These are phyloP conservation scores for Stenoptilia bipunctidactyla DNA, from an alignment of 2,888 invertebrate species.

Conservation along the genomic window DNA sequence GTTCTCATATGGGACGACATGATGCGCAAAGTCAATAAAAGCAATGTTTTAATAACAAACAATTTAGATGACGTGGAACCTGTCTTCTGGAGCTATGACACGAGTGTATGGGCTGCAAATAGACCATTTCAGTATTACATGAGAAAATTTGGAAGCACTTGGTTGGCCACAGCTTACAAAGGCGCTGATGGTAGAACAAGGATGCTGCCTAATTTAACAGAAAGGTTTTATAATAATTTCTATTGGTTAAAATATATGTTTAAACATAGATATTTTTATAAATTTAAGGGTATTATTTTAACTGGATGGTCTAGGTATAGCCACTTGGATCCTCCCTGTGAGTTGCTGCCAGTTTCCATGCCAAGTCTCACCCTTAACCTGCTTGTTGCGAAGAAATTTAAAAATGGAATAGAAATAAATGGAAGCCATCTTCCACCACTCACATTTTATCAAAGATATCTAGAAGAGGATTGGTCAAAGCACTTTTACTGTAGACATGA, in stretches of 20 bases:
- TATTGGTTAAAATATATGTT: slow-evolving; percentile 76
- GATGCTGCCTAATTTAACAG: slow-evolving; percentile 65
- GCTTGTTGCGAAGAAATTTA: slow-evolving; percentile 46
- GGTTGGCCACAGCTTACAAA: slow-evolving; percentile 89
- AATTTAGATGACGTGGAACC: slow-evolving; percentile 68
- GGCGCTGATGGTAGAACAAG: slow-evolving; percentile 74
- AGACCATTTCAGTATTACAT: slow-evolving; percentile 30
- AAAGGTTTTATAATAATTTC: slow-evolving; percentile 79
- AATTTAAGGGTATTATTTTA: slow-evolving; percentile 75
- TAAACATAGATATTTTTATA: slow-evolving; percentile 34
- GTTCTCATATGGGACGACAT: slow-evolving; percentile 89
- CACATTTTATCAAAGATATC: too few relatives aligned
- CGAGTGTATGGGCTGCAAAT: slow-evolving; percentile 24
- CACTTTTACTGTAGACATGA: too few relatives aligned
- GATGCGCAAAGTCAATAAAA: slow-evolving; percentile 40
- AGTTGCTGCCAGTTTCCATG: slow-evolving; percentile 72
- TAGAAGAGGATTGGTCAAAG: too few relatives aligned
- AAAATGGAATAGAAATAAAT: slow-evolving; percentile 14
- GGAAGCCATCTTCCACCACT: too few relatives aligned
- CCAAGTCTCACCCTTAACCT: slow-evolving; percentile 75
- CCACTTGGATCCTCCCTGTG: slow-evolving; percentile 76
- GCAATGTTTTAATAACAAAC: slow-evolving; percentile 19
- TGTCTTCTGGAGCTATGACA: slow-evolving; percentile 79
- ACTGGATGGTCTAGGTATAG: slow-evolving; percentile 82
- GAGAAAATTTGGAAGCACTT: slow-evolving; percentile 73